These are phyloP conservation scores for Cynopterus brachyotis DNA, from an alignment of 2,113 vertebrate genomes.

Conservation along the genomic window DNA sequence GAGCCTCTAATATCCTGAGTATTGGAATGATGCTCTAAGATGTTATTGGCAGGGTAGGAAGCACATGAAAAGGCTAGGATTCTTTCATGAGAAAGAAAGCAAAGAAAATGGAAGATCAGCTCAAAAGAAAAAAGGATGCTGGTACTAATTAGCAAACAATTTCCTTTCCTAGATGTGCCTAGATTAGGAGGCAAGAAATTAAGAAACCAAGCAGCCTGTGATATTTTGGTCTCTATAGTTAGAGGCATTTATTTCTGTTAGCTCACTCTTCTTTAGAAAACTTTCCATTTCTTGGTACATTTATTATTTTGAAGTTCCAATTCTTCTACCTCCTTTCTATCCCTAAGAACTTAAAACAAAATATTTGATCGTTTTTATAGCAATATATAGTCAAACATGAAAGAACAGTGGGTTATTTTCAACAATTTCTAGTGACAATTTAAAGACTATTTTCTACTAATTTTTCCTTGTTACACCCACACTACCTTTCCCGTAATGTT, in stretches of 20 bases:
- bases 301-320: conserved; percentile 23
- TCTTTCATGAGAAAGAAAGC: not conserved
- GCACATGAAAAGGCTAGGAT: not conserved
- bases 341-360: conserved; percentile 56
- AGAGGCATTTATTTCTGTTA: not conserved
- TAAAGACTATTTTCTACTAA: conserved; percentile 70
- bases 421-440: conserved; percentile 63
- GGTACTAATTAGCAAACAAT: not conserved
- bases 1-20: not conserved
- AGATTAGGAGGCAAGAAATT: not conserved
- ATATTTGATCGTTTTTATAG: conserved; percentile 67
- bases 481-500: not conserved
- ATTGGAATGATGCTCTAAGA: not conserved
- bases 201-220: not conserved
- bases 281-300: conserved; percentile 26
- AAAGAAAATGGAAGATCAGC: not conserved
- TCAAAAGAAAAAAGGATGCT: not conserved
- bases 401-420: conserved; percentile 62
- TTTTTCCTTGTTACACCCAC: conserved; percentile 68
- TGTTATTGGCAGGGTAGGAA: no score
- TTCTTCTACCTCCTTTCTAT: not conserved
- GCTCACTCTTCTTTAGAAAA: conserved; percentile 5
- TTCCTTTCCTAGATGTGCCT: conserved; percentile 30
- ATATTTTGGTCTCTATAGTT: not conserved
- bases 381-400: conserved; percentile 62